These are phyloP conservation scores for Abramis brama DNA, from an alignment of 2,113 vertebrate species.

Conservation along the genomic window DNA sequence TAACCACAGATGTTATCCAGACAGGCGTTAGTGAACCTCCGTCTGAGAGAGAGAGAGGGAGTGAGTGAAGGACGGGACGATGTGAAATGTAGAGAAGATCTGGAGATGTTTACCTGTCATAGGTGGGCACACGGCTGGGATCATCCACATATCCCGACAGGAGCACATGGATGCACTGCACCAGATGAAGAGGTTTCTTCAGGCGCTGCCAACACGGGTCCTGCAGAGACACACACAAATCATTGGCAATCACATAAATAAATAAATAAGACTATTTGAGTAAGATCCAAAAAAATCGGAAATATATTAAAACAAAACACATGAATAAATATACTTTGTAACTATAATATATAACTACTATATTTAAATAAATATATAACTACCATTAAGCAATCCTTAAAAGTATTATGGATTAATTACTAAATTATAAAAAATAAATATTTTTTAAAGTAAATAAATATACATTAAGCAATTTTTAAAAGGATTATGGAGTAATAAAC, in stretches of 20 bases:
- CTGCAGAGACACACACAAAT: slow-evolving; percentile 61
- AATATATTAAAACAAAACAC: too few species aligned
- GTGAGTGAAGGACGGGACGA: not conserved
- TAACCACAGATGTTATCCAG: slow-evolving; percentile 94
- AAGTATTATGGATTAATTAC: too few species aligned
- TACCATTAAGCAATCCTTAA: not conserved
- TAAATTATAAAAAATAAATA: too few species aligned
- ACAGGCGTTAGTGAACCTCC: slow-evolving; percentile 90
- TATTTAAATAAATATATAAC: not conserved
- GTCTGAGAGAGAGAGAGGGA: slow-evolving; percentile 69
- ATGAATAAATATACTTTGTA: too few species aligned
- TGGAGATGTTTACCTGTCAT: slow-evolving; percentile 76
- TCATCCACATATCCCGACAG: slow-evolving; percentile 88
- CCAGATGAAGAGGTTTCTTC: slow-evolving; percentile 90
- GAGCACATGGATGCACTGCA: slow-evolving; percentile 92
- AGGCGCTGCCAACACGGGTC: slow-evolving; percentile 94
- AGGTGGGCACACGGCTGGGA: slow-evolving; percentile 84
- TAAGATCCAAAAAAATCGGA: too few species aligned
- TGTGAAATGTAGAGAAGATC: not conserved
- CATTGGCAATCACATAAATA: too few species aligned
- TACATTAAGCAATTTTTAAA: not conserved
- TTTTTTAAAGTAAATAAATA: too few species aligned
- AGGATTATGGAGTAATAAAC: too few species aligned
- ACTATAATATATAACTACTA: not conserved
- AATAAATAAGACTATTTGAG: too few species aligned